phyloP scores from a whole-genome alignment of 2,888 invertebrate species.

The Nymphalis c-album region DNA sequence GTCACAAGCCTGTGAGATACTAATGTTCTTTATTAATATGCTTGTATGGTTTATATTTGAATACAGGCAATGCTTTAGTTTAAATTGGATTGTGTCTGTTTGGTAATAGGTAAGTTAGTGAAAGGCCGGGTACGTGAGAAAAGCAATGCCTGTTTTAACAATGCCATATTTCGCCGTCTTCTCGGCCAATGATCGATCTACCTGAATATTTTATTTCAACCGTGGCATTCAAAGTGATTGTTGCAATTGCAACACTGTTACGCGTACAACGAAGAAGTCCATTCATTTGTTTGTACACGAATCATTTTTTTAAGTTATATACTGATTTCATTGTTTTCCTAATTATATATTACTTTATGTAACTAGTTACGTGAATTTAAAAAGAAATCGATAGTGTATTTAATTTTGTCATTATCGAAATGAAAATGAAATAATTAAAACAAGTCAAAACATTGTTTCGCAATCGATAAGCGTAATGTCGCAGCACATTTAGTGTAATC shows the following conservation, averaged over 20 bases:
- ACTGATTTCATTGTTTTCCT: constrained; percentile 6
- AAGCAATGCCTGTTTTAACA: constrained; percentile 75
- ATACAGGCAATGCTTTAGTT: constrained; percentile 27
- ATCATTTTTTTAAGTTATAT: constrained; percentile 6
- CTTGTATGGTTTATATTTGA: constrained; percentile 51
- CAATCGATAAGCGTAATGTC: constrained; percentile 22
- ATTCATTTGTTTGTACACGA: constrained; percentile 19
- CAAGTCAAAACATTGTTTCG: not conserved
- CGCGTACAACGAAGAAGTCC: constrained; percentile 29
- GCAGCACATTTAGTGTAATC: constrained; percentile 12
- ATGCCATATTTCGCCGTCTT: constrained; percentile 76
- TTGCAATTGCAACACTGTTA: constrained; percentile 43
- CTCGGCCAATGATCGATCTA: constrained; percentile 74
- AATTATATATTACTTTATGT: not conserved
- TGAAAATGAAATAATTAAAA: constrained; percentile 18
- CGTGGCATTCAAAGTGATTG: constrained; percentile 60
- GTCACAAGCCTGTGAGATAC: constrained; percentile 25
- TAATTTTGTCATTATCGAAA: constrained; percentile 7
- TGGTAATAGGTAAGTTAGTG: constrained; percentile 76
- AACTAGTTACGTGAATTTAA: constrained; percentile 4
- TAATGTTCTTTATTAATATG: constrained; percentile 24
- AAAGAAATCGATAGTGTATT: constrained; percentile 1
- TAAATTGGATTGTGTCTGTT: constrained; percentile 50
- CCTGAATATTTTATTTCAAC: constrained; percentile 71
- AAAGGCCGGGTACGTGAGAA: constrained; percentile 78